Conservation (phyloP, 2,113 vertebrate genomes). For the Ancistrus triradiatus region DNA sequence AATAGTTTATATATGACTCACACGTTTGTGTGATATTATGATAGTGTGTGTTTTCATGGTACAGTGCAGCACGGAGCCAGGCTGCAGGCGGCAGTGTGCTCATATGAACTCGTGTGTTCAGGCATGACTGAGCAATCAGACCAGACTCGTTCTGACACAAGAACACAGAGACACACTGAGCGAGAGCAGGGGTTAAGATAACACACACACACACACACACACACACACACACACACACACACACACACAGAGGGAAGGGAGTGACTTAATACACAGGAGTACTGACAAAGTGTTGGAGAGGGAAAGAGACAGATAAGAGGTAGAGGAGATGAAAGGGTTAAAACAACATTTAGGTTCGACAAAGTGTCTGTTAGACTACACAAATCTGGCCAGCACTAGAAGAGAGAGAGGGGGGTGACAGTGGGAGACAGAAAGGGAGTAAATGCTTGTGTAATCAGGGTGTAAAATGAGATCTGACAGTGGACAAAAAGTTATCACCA, state of each 20-base stretch:
- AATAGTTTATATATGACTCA: background rate
- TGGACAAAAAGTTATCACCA: constrained; percentile 59
- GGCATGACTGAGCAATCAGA: constrained; percentile 39
- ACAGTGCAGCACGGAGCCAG: background rate
- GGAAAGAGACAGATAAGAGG: background rate
- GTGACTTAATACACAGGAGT: constrained; percentile 32
- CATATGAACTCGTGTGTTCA: constrained; percentile 41
- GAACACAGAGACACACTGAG: constrained; percentile 28
- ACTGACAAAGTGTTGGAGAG: constrained; percentile 27
- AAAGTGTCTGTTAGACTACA: constrained; percentile 27
- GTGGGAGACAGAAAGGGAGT: constrained; percentile 27
- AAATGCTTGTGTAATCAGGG: constrained; percentile 48
- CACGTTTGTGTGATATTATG: background rate
- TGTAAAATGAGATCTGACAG: constrained; percentile 44
- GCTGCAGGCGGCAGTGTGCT: constrained; percentile 19
- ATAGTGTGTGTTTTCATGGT: background rate
- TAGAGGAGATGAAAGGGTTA: constrained; percentile 31
- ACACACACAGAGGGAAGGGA: background rate
- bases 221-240: constrained; percentile 6
- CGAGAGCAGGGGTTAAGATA: constrained; percentile 38
- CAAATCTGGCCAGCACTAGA: constrained; percentile 19
- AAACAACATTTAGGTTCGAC: constrained; percentile 37
- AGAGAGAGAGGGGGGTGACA: background rate
- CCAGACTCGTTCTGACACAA: constrained; percentile 36
- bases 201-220: constrained; percentile 9